Base-by-base conservation (phyloP, 2,113 vertebrate species). In the Gambusia affinis region DNA sequence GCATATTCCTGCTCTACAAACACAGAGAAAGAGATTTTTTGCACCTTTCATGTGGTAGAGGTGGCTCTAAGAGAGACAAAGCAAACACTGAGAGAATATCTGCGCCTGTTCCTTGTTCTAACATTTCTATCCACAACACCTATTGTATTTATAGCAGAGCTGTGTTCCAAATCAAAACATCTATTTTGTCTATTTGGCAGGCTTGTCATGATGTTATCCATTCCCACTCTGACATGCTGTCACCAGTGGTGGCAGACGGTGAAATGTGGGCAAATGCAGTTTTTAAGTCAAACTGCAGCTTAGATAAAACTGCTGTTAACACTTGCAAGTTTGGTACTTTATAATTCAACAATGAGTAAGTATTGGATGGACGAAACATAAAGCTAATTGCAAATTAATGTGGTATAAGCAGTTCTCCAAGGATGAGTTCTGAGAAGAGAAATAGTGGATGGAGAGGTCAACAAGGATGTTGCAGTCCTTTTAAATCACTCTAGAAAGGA, bases 151-250 rank as follows among this genome's bases (percentile, higher is more conserved):
- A 80, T 82, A 82, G 70, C 73, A 67, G 70, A 71, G 61, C 70
- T 82, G 80, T 70, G 81, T n/a, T 64, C 57, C 72, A 84, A 79
- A 79, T 86, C 85, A 80, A 79, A 89, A 78, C 75, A 83, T 86
- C 62, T 75, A 72, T 84, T 85, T 87, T 87, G 75, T 83, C 72
- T 84, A 74, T 85, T 82, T 84, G 81, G 76, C 81, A 67, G 68
- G 64, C 30, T 73, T 82, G 80, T 77, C 81, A 78, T 66, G 79
- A 86, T 90, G 75, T 71, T 79, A 80, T 85, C 74, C 39, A 7
- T 68, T 42, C 64, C 42, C 72, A 19, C 67, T 66, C 61, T 85
- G 82, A 88, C 84, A 84, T 35, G 61, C 79, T 83, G 85, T 88
- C 90, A 79, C 75, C 61, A 15, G 15, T 63, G 30, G 54, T 69